Base-by-base conservation (phyloP, 2,113 vertebrate species). In the Opisthocomus hoazin region DNA sequence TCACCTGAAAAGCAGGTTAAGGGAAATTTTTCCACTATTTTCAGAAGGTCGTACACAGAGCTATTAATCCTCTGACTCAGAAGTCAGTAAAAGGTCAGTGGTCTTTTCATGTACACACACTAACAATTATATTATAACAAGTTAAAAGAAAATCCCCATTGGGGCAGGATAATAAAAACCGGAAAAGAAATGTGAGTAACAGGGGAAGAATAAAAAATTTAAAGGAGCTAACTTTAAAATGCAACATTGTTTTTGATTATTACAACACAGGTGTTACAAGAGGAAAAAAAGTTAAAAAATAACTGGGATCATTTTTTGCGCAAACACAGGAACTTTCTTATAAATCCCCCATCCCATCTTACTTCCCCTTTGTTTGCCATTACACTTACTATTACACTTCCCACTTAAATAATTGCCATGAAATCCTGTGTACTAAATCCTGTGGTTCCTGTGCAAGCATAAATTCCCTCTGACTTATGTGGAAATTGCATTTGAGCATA, bases 181-280 rank as follows among this genome's bases (percentile, higher is more conserved):
- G 45, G 95, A 97, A 96, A 89, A 96, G 73, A 91, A 94, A 96
- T 76, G 45, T 96, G 89, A 95, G 69, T 90, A 95, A 92, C 13
- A 78, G 24, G 53, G 74, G 76, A 96, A 86, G 92, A 89, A 95
- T 57, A 79, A 91, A 86, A 91, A 73, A 87, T 57, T 81, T 84
- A 56, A 87, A 84, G 58, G 26, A 64, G 36, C n/a, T 79, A 84
- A 84, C 61, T 89, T 89, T 71, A 96, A 95, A 96, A 92, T 50
- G n/a, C 37, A 87, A 86, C 77, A 87, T 96, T 89, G 91, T 91
- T 92, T 93, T 90, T 90, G 15, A 81, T 94, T 84, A 87, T 89
- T 84, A 51, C 57, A 87, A 64, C 64, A 57, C 96, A 94, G 92
- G 86, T 95, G 96, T 89, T 87, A 79, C 16, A 69, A 53, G 57